A percentile compares a stretch with the other conserved stretches of the same genome.
Evolutionary conservation across 2,797 vertebrate species (phyloP).

Genomic region (Vireo griseus): DNA sequence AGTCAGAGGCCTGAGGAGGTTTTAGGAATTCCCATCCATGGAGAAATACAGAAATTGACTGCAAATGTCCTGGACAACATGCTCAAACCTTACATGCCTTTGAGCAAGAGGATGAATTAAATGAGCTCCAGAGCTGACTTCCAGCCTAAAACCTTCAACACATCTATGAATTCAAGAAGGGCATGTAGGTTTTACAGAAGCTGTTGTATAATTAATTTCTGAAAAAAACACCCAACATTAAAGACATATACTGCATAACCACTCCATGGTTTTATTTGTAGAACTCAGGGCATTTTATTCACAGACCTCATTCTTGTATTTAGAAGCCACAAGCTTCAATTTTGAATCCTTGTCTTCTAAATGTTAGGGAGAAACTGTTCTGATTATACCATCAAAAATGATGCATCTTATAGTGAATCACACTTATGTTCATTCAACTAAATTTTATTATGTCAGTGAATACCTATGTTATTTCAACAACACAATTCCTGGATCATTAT

Average conservation of each 20-base stretch:
- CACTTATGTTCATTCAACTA: background rate
- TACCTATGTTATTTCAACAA: background rate
- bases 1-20: accelerated
- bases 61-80: background rate
- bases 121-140: background rate
- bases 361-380: background rate
- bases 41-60: background rate
- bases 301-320: background rate
- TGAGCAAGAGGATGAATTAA: background rate
- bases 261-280: background rate
- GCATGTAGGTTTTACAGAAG: background rate
- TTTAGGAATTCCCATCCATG: background rate
- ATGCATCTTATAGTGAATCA: background rate
- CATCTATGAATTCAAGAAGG: background rate
- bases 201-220: background rate
- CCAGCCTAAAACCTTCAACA: background rate
- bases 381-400: background rate
- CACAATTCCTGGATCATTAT: background rate
- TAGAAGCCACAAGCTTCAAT: background rate
- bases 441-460: background rate
- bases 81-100: background rate
- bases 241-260: background rate
- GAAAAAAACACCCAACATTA: background rate
- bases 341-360: background rate
- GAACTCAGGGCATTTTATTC: background rate